These are phyloP conservation scores for Perizoma affinitatum DNA, from an alignment of 2,888 invertebrate genomes.

Conservation along the genomic window DNA sequence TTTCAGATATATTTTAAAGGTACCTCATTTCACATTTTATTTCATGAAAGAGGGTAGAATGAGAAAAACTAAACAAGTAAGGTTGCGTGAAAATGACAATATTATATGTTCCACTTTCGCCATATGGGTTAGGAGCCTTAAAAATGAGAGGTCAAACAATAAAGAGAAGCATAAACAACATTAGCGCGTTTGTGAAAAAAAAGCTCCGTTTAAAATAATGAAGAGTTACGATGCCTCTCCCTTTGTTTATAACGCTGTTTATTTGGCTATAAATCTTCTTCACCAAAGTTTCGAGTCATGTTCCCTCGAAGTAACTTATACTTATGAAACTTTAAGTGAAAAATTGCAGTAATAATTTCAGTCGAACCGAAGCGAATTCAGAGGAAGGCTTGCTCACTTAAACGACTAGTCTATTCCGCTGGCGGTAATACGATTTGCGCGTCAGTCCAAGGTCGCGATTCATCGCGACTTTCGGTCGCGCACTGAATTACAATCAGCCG, in stretches of 20 bases:
- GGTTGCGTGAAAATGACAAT: too few relatives aligned
- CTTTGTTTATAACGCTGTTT: constrained; percentile 52
- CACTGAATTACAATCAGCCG: too few relatives aligned
- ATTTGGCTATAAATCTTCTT: constrained; percentile 59
- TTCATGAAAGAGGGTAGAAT: too few relatives aligned
- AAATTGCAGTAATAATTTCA: constrained; percentile 76
- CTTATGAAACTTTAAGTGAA: constrained; percentile 72
- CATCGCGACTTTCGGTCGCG: not conserved
- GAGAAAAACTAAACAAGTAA: too few relatives aligned
- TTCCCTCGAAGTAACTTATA: constrained; percentile 58
- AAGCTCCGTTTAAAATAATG: constrained; percentile 45
- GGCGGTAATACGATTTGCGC: not conserved
- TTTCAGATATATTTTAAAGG: too few relatives aligned
- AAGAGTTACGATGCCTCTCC: constrained; percentile 41
- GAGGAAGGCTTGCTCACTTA: constrained; percentile 1
- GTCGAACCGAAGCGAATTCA: constrained; percentile 24
- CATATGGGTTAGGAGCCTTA: constrained; percentile 3
- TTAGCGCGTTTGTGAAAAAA: constrained; percentile 38
- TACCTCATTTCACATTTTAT: too few relatives aligned
- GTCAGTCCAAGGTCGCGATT: not conserved
- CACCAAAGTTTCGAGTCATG: constrained; percentile 52
- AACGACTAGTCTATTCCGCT: too few relatives aligned
- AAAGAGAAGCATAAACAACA: constrained; percentile 47
- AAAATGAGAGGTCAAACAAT: constrained; percentile 43
- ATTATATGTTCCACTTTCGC: too few relatives aligned